Evolutionary conservation across 2,797 vertebrate genomes (phyloP), one percentile per base, ranked within the genome.

Genomic region (Aratinga solstitialis): DNA sequence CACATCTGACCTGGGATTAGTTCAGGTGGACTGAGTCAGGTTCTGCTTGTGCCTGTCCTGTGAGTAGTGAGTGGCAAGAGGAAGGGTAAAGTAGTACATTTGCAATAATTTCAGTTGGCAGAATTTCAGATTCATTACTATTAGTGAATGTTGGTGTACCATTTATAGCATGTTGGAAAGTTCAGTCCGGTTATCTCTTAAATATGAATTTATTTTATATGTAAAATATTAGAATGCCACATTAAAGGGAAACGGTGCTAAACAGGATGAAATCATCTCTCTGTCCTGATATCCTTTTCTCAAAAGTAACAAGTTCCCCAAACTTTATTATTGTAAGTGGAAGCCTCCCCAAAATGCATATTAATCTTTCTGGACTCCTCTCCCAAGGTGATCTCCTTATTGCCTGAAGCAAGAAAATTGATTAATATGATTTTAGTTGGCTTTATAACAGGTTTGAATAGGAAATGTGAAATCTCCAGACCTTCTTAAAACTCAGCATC

Each of bases 391-490:
- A 87, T 90, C 59, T 90, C 62, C 59, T 81, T 86, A 67, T 92
- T 88, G 74, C 93, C 83, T 78, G 87, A 72, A 88, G 89, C 85
- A 71, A 81, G 79, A 86, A 91, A 95, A 91, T 84, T 86, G 47
- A 76, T 95, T 93, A 93, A 81, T 81, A 66, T 79, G 63, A 82
- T 78, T 95, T 93, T 82, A 90, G 76, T 94, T 95, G 89, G 91
- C 45, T 21, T 91, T 85, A n/a, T 47, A 72, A 54, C 74, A 54
- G 54, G 54, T 68, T 86, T 90, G 67, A 94, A 69, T 11, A 61
- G 74, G 51, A 67, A 79, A 82, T 58, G 63, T 87, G 45, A 69
- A 89, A 87, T 89, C 83, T 10, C 72, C 47, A 23, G 84, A 16
- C 20, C 75, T 81, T 38, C 74, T 77, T 51, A 89, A 89, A 80